These are phyloP conservation scores for Decapterus maruadsi DNA, from an alignment of 2,797 vertebrate genomes.

Conservation along the genomic window DNA sequence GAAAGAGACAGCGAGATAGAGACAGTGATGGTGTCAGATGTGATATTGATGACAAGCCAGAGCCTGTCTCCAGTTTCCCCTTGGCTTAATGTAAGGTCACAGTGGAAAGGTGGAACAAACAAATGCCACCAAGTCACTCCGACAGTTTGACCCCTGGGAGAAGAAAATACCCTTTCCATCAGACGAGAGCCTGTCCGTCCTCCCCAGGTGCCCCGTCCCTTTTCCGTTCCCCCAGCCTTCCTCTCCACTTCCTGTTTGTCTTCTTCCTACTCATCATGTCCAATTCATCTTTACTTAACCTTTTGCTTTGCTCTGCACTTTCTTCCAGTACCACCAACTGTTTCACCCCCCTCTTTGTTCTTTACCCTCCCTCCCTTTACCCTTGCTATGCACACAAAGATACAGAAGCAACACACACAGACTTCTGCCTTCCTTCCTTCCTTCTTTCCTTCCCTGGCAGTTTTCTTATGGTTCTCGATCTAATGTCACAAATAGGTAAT, in stretches of 20 bases:
- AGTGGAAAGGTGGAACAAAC: conserved; percentile 77
- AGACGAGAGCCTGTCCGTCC: conserved; percentile 31
- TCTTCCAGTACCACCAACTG: conserved; percentile 24
- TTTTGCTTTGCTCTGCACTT: conserved; percentile 52
- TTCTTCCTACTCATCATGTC: conserved; percentile 44
- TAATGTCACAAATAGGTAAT: conserved; percentile 78
- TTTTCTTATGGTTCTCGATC: conserved; percentile 62
- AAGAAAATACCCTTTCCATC: conserved; percentile 71
- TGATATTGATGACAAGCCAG: conserved; percentile 70
- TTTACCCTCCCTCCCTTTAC: conserved; percentile 14
- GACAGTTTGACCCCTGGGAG: conserved; percentile 79
- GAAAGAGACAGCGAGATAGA: conserved; percentile 16
- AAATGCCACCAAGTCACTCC: conserved; percentile 71
- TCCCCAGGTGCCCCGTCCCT: conserved; percentile 38
- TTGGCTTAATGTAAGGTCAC: conserved; percentile 81
- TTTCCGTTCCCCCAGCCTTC: conserved; percentile 18
- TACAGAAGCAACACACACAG: conserved; percentile 12
- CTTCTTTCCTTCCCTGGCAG: conserved; percentile 13
- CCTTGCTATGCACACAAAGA: conserved; percentile 16
- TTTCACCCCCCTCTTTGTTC: conserved; percentile 30
- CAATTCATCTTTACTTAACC: conserved; percentile 69
- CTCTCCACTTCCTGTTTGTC: conserved; percentile 28
- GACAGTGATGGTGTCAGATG: conserved; percentile 67
- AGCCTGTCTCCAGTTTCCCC: conserved; percentile 69
- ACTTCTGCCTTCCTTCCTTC: not conserved